phyloP scores from a whole-genome alignment of 2,888 invertebrate genomes.

The Tipula confusa region DNA sequence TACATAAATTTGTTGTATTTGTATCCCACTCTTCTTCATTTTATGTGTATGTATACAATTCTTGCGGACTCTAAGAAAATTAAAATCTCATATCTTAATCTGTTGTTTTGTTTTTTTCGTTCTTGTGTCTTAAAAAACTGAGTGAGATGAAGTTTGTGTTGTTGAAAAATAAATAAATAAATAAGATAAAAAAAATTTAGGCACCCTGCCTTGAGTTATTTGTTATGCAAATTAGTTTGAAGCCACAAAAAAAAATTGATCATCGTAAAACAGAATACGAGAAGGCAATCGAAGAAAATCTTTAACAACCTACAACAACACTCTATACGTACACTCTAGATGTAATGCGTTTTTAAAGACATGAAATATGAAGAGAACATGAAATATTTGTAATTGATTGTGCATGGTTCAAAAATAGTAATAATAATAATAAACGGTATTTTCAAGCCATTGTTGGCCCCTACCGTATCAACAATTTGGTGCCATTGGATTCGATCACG shows the following conservation, averaged over 20 bases:
- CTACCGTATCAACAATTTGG: too few relatives aligned
- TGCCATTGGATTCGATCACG: too few relatives aligned
- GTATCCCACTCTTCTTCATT: background rate
- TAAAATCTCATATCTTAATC: conserved; percentile 28
- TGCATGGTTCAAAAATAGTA: too few relatives aligned
- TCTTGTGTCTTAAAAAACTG: conserved; percentile 7
- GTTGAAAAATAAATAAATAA: conserved; percentile 29
- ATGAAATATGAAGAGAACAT: background rate
- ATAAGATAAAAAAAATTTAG: background rate
- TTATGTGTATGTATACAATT: too few relatives aligned
- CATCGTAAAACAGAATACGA: background rate
- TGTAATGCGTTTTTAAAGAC: conserved; percentile 21
- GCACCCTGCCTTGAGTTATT: conserved; percentile 31
- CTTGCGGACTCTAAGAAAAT: background rate
- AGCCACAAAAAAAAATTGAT: background rate
- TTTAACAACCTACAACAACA: background rate
- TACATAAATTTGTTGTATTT: background rate
- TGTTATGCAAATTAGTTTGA: conserved; percentile 31
- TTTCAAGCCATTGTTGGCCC: too few relatives aligned
- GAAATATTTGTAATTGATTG: conserved; percentile 28
- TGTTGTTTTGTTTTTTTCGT: conserved; percentile 4
- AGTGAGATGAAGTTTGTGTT: conserved; percentile 21
- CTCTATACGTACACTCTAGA: background rate
- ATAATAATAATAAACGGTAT: too few relatives aligned
- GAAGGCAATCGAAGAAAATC: conserved; percentile 27